Evolutionary conservation across 2,113 vertebrate genomes (phyloP).

Genomic region (Abramis brama): DNA sequence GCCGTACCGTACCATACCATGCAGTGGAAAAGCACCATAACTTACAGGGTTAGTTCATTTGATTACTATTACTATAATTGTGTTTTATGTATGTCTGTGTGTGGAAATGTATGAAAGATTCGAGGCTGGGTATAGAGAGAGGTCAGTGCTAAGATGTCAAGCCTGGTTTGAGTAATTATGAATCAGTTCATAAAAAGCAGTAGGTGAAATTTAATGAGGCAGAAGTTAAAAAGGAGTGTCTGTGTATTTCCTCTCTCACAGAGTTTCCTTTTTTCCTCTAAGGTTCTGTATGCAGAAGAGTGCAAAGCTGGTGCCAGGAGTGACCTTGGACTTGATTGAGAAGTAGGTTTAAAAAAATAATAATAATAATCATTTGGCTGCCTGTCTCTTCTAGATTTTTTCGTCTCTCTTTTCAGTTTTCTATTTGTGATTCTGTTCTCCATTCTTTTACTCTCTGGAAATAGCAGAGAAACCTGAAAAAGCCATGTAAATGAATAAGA

Average conservation of each 20-base stretch:
- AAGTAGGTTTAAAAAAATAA: slow-evolving; percentile 81
- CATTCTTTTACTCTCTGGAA: background rate
- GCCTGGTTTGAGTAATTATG: background rate
- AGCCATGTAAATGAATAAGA: background rate
- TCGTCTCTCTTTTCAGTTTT: background rate
- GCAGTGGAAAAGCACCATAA: too few relatives aligned
- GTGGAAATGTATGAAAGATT: background rate
- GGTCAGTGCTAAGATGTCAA: background rate
- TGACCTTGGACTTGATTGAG: slow-evolving; percentile 97
- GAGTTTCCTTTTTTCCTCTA: background rate
- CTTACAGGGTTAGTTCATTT: background rate
- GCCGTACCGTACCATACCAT: too few relatives aligned
- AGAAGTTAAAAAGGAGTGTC: background rate
- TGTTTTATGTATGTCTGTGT: background rate
- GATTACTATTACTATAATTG: background rate
- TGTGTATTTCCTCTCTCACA: background rate
- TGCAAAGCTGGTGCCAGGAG: slow-evolving; percentile 94
- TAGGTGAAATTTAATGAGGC: background rate
- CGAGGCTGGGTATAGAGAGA: background rate
- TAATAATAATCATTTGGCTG: background rate
- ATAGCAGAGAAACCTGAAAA: background rate
- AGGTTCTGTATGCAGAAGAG: slow-evolving; percentile 99
- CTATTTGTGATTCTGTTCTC: background rate
- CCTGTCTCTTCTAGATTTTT: slow-evolving; percentile 5
- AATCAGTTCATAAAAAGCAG: background rate